A percentile compares a stretch with the other conserved stretches of the same genome.
phyloP scores from a whole-genome alignment of 2,113 vertebrate genomes.

The Nymphicus hollandicus region DNA sequence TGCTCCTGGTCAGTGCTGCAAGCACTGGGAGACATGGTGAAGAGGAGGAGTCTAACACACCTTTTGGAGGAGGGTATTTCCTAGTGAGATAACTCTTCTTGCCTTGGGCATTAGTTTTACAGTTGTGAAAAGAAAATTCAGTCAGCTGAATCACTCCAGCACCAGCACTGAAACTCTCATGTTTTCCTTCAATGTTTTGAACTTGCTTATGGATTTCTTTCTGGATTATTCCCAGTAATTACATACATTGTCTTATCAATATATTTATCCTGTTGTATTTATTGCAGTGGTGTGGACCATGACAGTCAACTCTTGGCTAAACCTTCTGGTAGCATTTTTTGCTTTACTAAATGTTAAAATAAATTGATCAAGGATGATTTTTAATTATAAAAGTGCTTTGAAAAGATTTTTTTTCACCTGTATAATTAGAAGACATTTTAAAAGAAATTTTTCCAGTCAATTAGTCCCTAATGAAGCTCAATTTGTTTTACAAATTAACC shows the following conservation, averaged over 20 bases:
- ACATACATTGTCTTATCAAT: neutral
- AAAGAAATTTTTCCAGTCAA: constrained; percentile 60
- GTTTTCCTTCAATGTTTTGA: neutral
- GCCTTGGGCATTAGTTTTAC: neutral
- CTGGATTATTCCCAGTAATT: neutral
- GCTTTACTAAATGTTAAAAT: constrained; percentile 37
- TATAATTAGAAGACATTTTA: constrained; percentile 56
- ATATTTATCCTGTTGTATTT: neutral
- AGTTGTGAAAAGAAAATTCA: neutral
- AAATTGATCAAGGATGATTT: constrained; percentile 44
- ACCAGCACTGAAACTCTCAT: neutral
- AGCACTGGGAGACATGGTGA: neutral
- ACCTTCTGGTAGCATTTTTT: neutral
- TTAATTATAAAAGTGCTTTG: constrained; percentile 50
- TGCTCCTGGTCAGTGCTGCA: neutral
- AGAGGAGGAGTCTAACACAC: neutral
- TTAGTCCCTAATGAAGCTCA: constrained; percentile 61
- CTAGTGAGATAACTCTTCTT: neutral
- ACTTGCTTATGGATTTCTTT: neutral
- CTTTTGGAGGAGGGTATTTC: neutral
- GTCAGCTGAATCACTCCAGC: neutral
- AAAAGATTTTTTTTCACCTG: constrained; percentile 53
- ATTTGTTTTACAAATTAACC: constrained; percentile 66
- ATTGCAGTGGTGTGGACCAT: neutral
- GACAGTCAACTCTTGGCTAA: neutral